phyloP scores from a whole-genome alignment of 2,888 invertebrate genomes.

The Cantharis rufa region DNA sequence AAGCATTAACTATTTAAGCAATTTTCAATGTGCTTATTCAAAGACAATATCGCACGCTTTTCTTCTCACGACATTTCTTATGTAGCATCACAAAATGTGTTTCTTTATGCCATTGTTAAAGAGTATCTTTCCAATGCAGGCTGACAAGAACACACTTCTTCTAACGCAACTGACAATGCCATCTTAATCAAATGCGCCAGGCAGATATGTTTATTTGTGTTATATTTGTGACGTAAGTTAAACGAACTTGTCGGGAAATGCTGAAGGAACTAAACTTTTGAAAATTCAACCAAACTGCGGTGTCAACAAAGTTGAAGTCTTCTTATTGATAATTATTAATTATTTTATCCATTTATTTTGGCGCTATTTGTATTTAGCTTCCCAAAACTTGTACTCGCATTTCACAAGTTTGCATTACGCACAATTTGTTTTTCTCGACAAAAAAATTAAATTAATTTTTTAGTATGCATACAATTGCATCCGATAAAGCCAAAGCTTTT shows the following conservation, averaged over 20 bases:
- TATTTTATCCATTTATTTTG: neutral
- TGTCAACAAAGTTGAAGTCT: slow-evolving; percentile 7
- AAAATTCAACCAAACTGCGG: slow-evolving; percentile 6
- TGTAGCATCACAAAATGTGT: slow-evolving; percentile 36
- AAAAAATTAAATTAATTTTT: neutral
- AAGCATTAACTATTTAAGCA: neutral
- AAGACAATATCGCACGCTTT: slow-evolving; percentile 23
- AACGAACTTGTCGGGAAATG: slow-evolving; percentile 17
- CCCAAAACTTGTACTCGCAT: neutral
- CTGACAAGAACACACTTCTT: slow-evolving; percentile 56
- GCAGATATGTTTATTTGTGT: slow-evolving; percentile 51
- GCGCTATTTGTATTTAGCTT: neutral
- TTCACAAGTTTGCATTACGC: neutral
- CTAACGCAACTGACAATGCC: slow-evolving; percentile 51
- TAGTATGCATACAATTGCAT: neutral
- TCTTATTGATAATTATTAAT: slow-evolving; percentile 9
- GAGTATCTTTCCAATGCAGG: slow-evolving; percentile 54
- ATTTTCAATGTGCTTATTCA: slow-evolving; percentile 21
- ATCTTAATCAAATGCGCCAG: slow-evolving; percentile 52
- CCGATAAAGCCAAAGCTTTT: neutral
- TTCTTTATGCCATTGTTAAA: slow-evolving; percentile 51
- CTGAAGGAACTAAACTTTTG: slow-evolving; percentile 20
- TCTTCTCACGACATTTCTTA: slow-evolving; percentile 27
- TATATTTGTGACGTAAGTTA: slow-evolving; percentile 43
- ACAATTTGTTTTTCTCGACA: neutral